phyloP scores from a whole-genome alignment of 1,140 invertebrate genomes.

The Pinna nobilis region DNA sequence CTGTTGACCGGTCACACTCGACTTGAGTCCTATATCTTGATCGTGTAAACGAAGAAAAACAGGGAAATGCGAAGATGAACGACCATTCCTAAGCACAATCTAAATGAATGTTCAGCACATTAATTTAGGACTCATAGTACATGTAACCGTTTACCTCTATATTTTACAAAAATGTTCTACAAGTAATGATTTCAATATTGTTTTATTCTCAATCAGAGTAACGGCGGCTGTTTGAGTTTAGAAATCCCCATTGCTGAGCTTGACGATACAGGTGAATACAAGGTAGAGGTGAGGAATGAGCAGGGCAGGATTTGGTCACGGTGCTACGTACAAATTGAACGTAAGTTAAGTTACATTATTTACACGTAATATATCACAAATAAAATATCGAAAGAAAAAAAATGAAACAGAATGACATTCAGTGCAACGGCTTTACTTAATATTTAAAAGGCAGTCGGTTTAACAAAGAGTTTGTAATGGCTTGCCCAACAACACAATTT shows the following conservation, averaged over 20 bases:
- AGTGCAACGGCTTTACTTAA: background rate
- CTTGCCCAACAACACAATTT: too few species aligned
- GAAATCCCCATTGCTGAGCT: constrained; percentile 26
- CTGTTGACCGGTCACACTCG: too few species aligned
- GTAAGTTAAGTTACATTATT: constrained; percentile 14
- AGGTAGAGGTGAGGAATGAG: constrained; percentile 40
- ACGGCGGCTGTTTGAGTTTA: constrained; percentile 33
- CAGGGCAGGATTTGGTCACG: constrained; percentile 35
- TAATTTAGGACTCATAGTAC: too few species aligned
- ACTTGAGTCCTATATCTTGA: too few species aligned
- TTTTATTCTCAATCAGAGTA: background rate
- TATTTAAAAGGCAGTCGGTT: background rate
- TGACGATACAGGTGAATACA: constrained; percentile 36
- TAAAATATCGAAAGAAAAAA: background rate
- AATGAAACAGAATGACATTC: background rate
- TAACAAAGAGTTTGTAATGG: too few species aligned
- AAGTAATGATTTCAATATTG: background rate
- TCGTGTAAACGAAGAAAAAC: too few species aligned
- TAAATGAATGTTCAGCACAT: too few species aligned
- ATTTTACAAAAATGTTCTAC: background rate
- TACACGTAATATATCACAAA: background rate
- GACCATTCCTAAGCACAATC: too few species aligned
- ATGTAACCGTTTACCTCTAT: too few species aligned
- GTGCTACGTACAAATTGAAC: constrained; percentile 43
- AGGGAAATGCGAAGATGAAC: too few species aligned